A percentile compares a stretch with the other conserved stretches of the same genome.
Evolutionary conservation across 2,113 vertebrate genomes (phyloP).

Genomic region (Ursus arctos): DNA sequence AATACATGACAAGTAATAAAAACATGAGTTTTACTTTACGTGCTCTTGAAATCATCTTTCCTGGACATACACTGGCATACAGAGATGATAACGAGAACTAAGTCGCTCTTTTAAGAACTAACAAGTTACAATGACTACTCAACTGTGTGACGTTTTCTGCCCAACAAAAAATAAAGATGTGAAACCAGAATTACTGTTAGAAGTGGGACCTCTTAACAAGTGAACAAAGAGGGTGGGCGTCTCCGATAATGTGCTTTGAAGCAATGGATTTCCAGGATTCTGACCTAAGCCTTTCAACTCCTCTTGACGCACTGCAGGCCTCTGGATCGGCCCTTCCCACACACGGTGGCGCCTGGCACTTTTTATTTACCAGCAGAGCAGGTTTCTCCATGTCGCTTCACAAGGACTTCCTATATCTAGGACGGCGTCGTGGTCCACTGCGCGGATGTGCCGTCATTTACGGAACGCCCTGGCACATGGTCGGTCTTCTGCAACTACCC

Average conservation of each 20-base stretch:
- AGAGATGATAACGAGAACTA: background rate
- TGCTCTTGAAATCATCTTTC: background rate
- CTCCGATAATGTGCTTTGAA: background rate
- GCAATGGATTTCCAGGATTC: background rate
- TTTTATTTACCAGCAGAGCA: background rate
- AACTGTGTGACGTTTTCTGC: background rate
- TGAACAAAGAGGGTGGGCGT: too few species aligned
- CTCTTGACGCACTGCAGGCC: rapidly evolving
- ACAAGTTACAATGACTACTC: background rate
- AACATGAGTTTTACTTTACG: slow-evolving; percentile 40
- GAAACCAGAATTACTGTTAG: background rate
- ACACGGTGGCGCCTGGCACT: background rate
- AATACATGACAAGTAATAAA: slow-evolving; percentile 76
- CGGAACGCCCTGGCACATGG: background rate
- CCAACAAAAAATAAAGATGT: background rate
- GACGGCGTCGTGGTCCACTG: rapidly evolving
- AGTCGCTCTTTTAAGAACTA: background rate
- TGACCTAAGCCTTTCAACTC: background rate
- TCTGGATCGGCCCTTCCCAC: rapidly evolving
- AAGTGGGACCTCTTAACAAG: background rate
- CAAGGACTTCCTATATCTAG: background rate
- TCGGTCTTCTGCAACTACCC: background rate
- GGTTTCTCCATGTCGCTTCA: rapidly evolving
- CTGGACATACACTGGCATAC: background rate
- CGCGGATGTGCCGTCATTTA: background rate